These are phyloP conservation scores for Harmothoe impar DNA, from an alignment of 2,888 invertebrate species.

Conservation along the genomic window DNA sequence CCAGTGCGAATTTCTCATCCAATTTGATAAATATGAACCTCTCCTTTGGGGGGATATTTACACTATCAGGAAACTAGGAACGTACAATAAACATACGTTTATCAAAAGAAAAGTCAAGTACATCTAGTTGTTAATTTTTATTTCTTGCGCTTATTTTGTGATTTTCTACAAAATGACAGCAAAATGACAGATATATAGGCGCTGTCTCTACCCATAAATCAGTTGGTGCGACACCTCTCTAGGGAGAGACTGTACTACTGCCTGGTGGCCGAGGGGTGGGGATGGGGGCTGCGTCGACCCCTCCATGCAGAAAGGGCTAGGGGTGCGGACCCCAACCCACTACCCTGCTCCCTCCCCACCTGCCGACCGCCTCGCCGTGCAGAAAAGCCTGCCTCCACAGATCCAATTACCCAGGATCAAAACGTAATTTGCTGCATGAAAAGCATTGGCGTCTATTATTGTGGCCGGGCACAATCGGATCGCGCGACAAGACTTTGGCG, in stretches of 20 bases:
- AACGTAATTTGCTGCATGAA: constrained; percentile 63
- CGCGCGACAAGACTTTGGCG: constrained; percentile 40
- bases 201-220: no score
- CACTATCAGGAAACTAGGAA: no score
- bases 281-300: background rate
- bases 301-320: background rate
- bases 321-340: background rate
- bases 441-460: constrained; percentile 48
- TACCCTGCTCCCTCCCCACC: background rate
- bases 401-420: constrained; percentile 60
- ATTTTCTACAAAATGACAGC: no score
- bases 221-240: background rate
- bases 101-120: no score
- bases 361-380: background rate
- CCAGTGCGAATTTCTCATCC: no score
- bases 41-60: no score
- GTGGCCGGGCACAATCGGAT: constrained; percentile 40
- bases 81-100: no score
- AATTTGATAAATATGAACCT: no score
- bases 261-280: background rate
- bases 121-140: no score
- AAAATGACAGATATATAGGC: no score
- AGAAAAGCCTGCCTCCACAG: constrained; percentile 32
- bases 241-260: background rate
- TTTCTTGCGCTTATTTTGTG: no score